These are phyloP conservation scores for Enteromius paludinosus DNA, from an alignment of 2,797 vertebrate genomes.

Conservation along the genomic window DNA sequence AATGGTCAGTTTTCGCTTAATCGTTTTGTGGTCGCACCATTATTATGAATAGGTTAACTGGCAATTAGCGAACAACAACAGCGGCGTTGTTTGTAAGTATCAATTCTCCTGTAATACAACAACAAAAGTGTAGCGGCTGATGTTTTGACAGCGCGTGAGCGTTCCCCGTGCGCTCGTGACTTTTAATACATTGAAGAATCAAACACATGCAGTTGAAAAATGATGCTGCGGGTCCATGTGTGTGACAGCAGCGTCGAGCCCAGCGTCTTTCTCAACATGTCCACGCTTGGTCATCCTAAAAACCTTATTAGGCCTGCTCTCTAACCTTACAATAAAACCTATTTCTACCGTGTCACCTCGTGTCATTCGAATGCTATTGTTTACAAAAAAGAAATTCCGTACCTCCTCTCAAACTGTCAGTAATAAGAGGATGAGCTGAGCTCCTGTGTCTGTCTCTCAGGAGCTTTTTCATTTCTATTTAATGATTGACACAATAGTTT, in stretches of 20 bases:
- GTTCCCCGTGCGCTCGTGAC: conserved; percentile 10
- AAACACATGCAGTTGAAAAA: conserved; percentile 45
- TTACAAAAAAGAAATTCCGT: neutral
- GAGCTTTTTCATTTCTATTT: neutral
- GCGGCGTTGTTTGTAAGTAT: conserved; percentile 41
- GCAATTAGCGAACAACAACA: conserved; percentile 24
- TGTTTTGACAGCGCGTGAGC: conserved; percentile 30
- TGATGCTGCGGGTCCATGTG: conserved; percentile 50
- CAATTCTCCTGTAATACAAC: conserved; percentile 28
- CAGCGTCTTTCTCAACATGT: conserved; percentile 36
- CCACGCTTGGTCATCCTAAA: conserved; percentile 28
- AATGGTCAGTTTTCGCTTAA: neutral
- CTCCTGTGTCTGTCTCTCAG: neutral
- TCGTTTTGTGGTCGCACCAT: neutral
- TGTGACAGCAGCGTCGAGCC: conserved; percentile 34
- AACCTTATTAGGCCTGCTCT: neutral
- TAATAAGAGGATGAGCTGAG: neutral
- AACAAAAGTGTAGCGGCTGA: conserved; percentile 14
- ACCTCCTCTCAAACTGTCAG: conserved; percentile 6
- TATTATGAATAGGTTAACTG: conserved; percentile 27
- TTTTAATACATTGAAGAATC: conserved; percentile 33
- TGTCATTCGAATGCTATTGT: neutral
- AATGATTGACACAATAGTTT: neutral
- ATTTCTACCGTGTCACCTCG: neutral
- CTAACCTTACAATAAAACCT: neutral